Conservation (phyloP, 2,113 vertebrate species). For the Nerophis ophidion region DNA sequence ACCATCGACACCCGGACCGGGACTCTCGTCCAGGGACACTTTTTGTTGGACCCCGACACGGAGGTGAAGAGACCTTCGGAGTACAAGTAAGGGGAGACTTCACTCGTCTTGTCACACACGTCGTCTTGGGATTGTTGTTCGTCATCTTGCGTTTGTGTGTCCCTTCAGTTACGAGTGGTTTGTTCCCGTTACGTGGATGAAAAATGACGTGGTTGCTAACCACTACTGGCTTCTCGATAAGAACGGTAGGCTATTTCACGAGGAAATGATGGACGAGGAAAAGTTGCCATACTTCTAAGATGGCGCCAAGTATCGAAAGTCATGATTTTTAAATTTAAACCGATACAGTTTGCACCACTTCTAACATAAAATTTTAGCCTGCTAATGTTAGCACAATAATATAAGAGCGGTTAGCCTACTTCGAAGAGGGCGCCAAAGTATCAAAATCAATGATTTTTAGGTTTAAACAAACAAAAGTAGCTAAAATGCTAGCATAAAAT, state of each 20-base stretch:
- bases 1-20: constrained; percentile 74
- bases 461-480: no score
- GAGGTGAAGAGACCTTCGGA: constrained; percentile 67
- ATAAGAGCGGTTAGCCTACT: no score
- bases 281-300: no score
- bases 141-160: background rate
- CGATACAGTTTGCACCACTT: no score
- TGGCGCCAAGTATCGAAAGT: no score
- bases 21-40: constrained; percentile 75
- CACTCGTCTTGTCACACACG: background rate
- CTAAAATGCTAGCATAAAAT: no score
- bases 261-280: no score
- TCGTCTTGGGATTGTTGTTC: background rate
- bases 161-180: constrained; percentile 81
- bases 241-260: constrained; percentile 54
- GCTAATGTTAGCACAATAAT: no score
- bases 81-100: constrained; percentile 68
- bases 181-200: constrained; percentile 76
- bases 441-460: no score
- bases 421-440: no score
- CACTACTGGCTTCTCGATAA: constrained; percentile 67
- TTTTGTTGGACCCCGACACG: constrained; percentile 73
- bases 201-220: accelerated
- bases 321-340: no score
- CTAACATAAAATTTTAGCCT: no score